Conservation (phyloP, 2,888 invertebrate species). For the Ophion costatus region DNA sequence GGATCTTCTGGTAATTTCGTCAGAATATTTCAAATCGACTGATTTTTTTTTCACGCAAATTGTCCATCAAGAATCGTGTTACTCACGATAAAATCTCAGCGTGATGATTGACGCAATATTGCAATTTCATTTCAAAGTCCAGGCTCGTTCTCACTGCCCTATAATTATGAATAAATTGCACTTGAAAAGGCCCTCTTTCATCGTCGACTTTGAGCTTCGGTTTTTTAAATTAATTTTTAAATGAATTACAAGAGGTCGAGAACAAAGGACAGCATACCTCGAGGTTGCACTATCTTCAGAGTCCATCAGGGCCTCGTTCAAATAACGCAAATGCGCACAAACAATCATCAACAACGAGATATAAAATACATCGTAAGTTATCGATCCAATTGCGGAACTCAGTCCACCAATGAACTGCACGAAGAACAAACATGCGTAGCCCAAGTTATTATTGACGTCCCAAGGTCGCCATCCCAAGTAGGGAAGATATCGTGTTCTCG, state of each 20-base stretch:
- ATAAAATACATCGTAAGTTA: constrained; percentile 70
- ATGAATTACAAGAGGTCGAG: not conserved
- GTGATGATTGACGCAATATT: constrained; percentile 67
- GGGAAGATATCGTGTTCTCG: constrained; percentile 66
- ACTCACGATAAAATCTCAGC: constrained; percentile 69
- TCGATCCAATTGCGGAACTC: constrained; percentile 68
- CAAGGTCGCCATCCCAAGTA: constrained; percentile 71
- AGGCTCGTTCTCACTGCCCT: constrained; percentile 30
- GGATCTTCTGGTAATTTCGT: too few species aligned
- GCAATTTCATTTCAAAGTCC: constrained; percentile 67
- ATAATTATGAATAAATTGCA: not conserved
- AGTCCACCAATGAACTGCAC: constrained; percentile 70
- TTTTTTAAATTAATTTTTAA: not conserved
- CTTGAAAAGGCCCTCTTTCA: not conserved
- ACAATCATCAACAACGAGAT: constrained; percentile 68
- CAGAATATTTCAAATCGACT: not conserved
- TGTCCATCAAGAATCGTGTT: not conserved
- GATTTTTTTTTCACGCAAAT: not conserved
- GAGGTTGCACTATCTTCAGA: constrained; percentile 7
- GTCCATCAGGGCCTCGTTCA: constrained; percentile 65
- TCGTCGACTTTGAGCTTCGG: not conserved
- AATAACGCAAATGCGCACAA: constrained; percentile 69
- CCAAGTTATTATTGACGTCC: constrained; percentile 52
- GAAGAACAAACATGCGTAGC: constrained; percentile 67
- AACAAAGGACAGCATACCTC: constrained; percentile 50